Conservation (phyloP, 2,797 vertebrate genomes). For the Buceros bicornis region DNA sequence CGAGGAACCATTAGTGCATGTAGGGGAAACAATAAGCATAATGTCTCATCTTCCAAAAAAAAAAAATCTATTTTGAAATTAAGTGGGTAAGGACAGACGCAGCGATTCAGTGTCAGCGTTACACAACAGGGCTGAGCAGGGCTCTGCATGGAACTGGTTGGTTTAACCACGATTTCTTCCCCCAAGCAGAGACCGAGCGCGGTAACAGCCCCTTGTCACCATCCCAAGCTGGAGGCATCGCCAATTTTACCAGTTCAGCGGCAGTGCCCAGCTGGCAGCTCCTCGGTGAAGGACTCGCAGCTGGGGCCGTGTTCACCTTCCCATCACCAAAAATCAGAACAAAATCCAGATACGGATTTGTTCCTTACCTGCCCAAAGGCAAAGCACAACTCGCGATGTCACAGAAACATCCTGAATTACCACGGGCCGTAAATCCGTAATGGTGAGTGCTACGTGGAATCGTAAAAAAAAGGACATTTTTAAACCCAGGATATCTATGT, state of each 20-base stretch:
- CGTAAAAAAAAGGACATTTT: neutral
- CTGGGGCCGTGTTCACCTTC: neutral
- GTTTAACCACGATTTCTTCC: neutral
- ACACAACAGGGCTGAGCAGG: neutral
- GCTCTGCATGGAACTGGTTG: neutral
- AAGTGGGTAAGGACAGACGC: slow-evolving; percentile 45
- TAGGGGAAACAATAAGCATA: slow-evolving; percentile 89
- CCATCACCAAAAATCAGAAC: neutral
- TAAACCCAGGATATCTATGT: neutral
- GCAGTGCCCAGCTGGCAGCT: neutral
- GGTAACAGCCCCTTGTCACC: neutral
- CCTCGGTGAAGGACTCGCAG: neutral
- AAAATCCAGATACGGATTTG: neutral
- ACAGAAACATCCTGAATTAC: neutral
- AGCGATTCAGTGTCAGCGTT: slow-evolving; percentile 79
- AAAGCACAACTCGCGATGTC: neutral
- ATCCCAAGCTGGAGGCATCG: neutral
- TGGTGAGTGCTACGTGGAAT: neutral
- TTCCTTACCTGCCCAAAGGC: neutral
- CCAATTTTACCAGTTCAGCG: neutral
- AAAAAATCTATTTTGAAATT: slow-evolving; percentile 27
- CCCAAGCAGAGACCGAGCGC: neutral
- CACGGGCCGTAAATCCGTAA: neutral
- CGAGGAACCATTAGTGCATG: slow-evolving; percentile 92
- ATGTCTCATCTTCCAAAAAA: slow-evolving; percentile 88